Base-by-base conservation (phyloP, 2,113 vertebrate genomes). In the Forbesichthys agassizii region DNA sequence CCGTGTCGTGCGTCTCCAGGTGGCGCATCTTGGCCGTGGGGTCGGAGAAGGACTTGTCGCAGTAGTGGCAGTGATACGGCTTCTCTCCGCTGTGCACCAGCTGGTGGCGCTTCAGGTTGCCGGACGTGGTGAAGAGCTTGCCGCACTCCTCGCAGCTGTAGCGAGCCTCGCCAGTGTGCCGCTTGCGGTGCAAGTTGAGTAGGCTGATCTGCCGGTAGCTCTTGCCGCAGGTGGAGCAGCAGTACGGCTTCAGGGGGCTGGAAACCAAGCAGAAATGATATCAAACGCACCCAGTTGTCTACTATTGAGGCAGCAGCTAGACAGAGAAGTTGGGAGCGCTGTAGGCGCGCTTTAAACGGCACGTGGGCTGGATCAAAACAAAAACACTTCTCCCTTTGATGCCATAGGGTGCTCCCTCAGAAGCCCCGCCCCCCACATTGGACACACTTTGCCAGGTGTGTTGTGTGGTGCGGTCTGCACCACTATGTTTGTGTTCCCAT, bases 21-120 rank as follows among this genome's bases (percentile, higher is more conserved):
- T 99, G 98, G 42, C 98, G 86, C 97, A 99, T 99, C 92, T 99
- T 98, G 68, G 98, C 98, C 0, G 98, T 98, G 89, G 98, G 98
- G 81, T 99, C 96, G 0, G 98, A 99, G 91, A 99, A 99, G 33
- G 96, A 93, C 62, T 97, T 96, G 5, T 95, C 93, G 0, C 97
- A 99, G 94, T 93, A 97, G 89, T 96, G 94, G 0, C 98, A 99
- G 81, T 95, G 95, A 89, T 98, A 97, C 0, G 98, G 98, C 79
- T 99, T 99, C 91, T 98, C 95, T 0, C 98, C 97, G 0, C 96
- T 99, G 93, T 99, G 98, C 77, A 99, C 97, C 92, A 99, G 93
- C 89, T 96, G 95, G 91, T 98, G 98, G 11, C 98, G 92, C 81
- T 99, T 99, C 69, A 98, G 94, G 88, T 99, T 99, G 73, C 98